Percentiles rank a stretch among this genome's conserved stretches.
These are phyloP conservation scores for Galemys pyrenaicus DNA, from an alignment of 2,113 vertebrate species.

Conservation along the genomic window DNA sequence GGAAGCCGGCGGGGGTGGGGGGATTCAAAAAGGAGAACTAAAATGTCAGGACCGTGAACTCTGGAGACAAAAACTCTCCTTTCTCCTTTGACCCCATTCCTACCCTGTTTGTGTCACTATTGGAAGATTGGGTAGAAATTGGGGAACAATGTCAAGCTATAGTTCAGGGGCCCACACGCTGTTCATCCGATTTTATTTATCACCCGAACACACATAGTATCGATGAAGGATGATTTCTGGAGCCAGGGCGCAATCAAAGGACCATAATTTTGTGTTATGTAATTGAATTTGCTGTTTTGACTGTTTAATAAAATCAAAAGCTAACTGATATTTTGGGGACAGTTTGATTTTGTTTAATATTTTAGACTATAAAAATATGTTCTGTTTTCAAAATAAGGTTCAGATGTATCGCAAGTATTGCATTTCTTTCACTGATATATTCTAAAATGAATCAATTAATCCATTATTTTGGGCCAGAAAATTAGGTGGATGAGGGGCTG, in stretches of 20 bases:
- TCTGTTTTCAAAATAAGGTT: not conserved
- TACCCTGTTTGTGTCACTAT: not conserved
- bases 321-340: not conserved
- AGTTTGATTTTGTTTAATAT: not conserved
- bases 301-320: constrained; percentile 8
- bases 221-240: not conserved
- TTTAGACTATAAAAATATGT: not conserved
- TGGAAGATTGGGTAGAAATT: not conserved
- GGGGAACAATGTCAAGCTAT: accelerated
- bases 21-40: not conserved
- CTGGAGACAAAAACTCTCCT: not conserved
- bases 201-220: not conserved
- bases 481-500: not conserved
- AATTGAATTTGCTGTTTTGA: not conserved
- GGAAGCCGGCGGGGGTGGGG: not conserved
- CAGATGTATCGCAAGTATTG: not conserved
- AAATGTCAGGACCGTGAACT: not conserved
- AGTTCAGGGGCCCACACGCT: not conserved
- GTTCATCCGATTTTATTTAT: not conserved
- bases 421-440: not conserved
- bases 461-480: not conserved
- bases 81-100: not conserved
- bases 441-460: constrained; percentile 11
- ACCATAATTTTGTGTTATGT: not conserved
- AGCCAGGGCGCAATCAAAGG: not conserved